Evolutionary conservation across 2,888 invertebrate species (phyloP), one percentile per base, ranked within the genome.

Genomic region (Drosophila fungiperda): DNA sequence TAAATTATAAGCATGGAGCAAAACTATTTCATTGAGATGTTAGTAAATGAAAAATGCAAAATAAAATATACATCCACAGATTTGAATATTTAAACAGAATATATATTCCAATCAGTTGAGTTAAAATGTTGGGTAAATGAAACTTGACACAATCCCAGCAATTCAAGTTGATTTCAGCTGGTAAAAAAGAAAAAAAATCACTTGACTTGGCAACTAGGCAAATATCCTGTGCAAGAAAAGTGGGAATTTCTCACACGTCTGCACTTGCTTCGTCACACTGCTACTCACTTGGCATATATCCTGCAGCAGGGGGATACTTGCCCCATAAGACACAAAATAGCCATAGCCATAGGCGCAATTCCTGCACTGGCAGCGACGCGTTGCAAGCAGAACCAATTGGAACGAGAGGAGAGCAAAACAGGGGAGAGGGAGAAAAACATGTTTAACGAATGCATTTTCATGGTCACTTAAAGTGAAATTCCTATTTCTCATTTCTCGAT

Each of bases 361-460:
- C 90, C 87, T 78, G 57, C 57, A 66, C 76, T 80, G 78, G 69
- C 82, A 85, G 71, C 75, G 87, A 85, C 73, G 85, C 80, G 66
- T 80, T 76, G 76, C 69, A 40, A 26, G 80, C 90, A 87, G 84
- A 87, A 89, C 90, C 78, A 89, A 89, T 89, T 82, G 87, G 87
- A 80, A 78, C 57, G 55, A 61, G 50, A 17, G 45, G 6, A 64
- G 26, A 48, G 40, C 57, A 73, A 8, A 8, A 38, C 38, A 8
- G 9, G n/a, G 42, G 52, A 11, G 20, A 15, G 65, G 65, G 54
- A 50, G 49, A 32, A 35, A 60, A 75, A 57, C 40, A 58, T 78
- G 84, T 87, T 82, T 76, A 89, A 82, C 90, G 87, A 88, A 88
- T 88, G 86, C 90, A 90, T 88, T 88, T 88, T 87, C 88, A 88